phyloP scores from a whole-genome alignment of 2,797 vertebrate genomes.

The Danio kyathit region DNA sequence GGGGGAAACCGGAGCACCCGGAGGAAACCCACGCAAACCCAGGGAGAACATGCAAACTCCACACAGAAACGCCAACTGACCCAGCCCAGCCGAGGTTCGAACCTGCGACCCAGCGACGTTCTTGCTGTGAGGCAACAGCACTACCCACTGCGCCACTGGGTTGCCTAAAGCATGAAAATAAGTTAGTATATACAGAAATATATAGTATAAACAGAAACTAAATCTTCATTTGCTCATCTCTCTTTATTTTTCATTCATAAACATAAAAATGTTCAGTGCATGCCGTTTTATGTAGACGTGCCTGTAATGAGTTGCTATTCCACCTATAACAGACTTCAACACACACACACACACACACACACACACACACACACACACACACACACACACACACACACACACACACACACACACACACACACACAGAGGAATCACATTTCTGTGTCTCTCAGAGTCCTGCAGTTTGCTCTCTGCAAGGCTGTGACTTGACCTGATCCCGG shows the following conservation, averaged over 20 bases:
- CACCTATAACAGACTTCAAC: not conserved
- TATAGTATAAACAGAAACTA: not conserved
- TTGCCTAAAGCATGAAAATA: too few species aligned
- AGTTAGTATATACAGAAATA: too few species aligned
- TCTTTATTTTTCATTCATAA: not conserved
- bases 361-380: too few species aligned
- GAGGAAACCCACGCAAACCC: too few species aligned
- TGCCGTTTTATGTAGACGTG: not conserved
- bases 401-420: not conserved
- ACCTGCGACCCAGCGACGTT: too few species aligned
- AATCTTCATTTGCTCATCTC: not conserved
- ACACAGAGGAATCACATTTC: not conserved
- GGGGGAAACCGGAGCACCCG: too few species aligned
- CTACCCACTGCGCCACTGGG: too few species aligned
- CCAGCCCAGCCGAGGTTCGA: too few species aligned
- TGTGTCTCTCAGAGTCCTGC: not conserved
- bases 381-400: too few species aligned
- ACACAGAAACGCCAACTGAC: too few species aligned
- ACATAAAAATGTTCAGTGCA: not conserved
- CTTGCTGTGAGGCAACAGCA: too few species aligned
- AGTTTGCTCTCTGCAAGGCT: not conserved
- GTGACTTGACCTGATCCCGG: constrained; percentile 31
- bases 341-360: not conserved
- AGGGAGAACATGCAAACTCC: too few species aligned
- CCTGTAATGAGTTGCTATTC: not conserved